These are phyloP conservation scores for Heliconius hewitsoni DNA, from an alignment of 1,140 invertebrate genomes.

Conservation along the genomic window DNA sequence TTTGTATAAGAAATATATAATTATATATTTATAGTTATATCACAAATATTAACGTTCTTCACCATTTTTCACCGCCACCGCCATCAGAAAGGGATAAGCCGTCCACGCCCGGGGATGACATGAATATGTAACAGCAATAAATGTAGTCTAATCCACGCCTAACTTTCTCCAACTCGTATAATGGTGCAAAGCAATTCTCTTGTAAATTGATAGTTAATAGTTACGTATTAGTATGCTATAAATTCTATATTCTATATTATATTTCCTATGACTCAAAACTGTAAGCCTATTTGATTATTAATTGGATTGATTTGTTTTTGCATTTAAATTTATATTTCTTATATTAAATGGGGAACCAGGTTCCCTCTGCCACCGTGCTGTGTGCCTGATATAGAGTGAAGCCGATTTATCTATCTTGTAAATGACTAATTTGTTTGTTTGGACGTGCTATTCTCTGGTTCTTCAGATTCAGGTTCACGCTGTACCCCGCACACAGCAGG, in stretches of 20 bases:
- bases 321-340: no score
- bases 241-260: neutral
- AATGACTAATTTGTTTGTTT: no score
- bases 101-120: slow-evolving; percentile 34
- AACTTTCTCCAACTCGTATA: slow-evolving; percentile 63
- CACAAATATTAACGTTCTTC: neutral
- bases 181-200: slow-evolving; percentile 19
- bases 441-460: no score
- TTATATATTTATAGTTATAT: no score
- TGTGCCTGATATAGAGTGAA: no score
- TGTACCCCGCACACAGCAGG: no score
- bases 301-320: neutral
- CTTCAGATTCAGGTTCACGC: no score
- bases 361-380: no score
- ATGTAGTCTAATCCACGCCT: slow-evolving; percentile 64
- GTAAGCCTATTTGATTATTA: neutral
- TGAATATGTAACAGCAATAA: slow-evolving; percentile 77
- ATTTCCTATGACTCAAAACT: neutral
- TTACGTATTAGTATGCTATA: slow-evolving; percentile 8
- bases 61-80: neutral
- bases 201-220: slow-evolving; percentile 29
- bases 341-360: no score
- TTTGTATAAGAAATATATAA: no score
- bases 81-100: neutral
- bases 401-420: no score